Evolutionary conservation across 2,113 vertebrate genomes (phyloP).

Genomic region (Cepphus grylle): DNA sequence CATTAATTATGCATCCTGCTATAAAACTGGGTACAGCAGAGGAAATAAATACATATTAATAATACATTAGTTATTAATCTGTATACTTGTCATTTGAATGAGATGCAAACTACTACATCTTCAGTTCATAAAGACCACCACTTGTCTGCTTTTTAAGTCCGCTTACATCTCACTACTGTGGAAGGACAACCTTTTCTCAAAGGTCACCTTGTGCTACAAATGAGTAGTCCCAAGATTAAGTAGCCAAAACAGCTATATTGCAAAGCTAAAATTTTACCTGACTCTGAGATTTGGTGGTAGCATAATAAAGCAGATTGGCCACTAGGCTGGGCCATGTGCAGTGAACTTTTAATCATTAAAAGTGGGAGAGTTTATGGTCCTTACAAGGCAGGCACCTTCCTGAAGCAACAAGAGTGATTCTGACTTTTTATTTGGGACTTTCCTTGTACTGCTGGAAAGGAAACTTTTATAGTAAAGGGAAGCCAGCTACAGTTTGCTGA

Average conservation of each 20-base stretch:
- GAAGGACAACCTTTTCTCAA: background rate
- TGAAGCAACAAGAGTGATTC: background rate
- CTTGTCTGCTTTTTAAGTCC: background rate
- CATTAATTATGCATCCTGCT: conserved; percentile 75
- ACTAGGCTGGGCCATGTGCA: background rate
- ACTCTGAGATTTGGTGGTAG: background rate
- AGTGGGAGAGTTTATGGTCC: background rate
- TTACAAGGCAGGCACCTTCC: background rate
- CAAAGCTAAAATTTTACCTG: background rate
- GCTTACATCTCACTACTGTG: background rate
- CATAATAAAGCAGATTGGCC: background rate
- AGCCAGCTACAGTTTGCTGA: background rate
- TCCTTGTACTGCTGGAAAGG: background rate
- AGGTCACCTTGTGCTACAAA: background rate
- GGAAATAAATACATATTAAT: conserved; percentile 73
- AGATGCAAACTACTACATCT: conserved; percentile 41
- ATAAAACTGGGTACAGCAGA: conserved; percentile 67
- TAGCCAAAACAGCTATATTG: background rate
- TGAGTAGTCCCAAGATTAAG: background rate
- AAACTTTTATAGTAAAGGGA: background rate
- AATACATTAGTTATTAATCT: conserved; percentile 74
- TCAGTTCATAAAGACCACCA: conserved; percentile 5
- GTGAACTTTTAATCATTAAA: background rate
- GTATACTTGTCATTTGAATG: conserved; percentile 62
- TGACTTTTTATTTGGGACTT: background rate